A percentile compares a stretch with the other conserved stretches of the same genome.
phyloP scores from a whole-genome alignment of 2,888 invertebrate species.

The Heliconius charithonia region DNA sequence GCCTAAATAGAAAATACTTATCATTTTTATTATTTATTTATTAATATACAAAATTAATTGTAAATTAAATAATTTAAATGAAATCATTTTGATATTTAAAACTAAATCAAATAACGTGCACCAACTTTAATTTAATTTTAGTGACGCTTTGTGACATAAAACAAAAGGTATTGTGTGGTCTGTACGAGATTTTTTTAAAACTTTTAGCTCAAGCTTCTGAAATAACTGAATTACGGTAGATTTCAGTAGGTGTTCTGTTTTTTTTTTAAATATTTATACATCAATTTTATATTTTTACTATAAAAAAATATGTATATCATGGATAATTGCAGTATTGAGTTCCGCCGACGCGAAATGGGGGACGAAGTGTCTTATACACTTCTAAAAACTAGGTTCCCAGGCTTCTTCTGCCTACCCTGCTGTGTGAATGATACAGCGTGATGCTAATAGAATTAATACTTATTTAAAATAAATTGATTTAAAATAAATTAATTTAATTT shows the following conservation, averaged over 20 bases:
- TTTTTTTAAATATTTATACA: background rate
- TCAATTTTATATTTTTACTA: background rate
- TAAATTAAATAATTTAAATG: background rate
- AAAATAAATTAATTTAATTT: too few relatives aligned
- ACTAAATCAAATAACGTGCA: background rate
- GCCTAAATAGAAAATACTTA: too few relatives aligned
- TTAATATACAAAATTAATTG: too few relatives aligned
- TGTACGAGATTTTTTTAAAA: slow-evolving; percentile 5
- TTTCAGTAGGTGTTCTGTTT: background rate
- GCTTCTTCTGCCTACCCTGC: too few relatives aligned
- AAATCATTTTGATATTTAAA: background rate
- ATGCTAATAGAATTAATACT: too few relatives aligned
- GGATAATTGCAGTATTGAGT: too few relatives aligned
- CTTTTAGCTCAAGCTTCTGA: slow-evolving; percentile 2
- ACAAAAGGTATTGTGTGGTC: slow-evolving; percentile 10
- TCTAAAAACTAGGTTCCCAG: too few relatives aligned
- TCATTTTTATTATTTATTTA: too few relatives aligned
- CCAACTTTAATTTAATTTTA: slow-evolving; percentile 4
- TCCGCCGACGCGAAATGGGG: too few relatives aligned
- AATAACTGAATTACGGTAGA: slow-evolving; percentile 9
- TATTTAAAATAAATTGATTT: too few relatives aligned
- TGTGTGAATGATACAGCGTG: too few relatives aligned
- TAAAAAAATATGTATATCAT: background rate
- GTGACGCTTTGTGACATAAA: background rate
- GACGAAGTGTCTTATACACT: too few relatives aligned